Conservation (phyloP, 2,797 vertebrate genomes). For the Falco cherrug region DNA sequence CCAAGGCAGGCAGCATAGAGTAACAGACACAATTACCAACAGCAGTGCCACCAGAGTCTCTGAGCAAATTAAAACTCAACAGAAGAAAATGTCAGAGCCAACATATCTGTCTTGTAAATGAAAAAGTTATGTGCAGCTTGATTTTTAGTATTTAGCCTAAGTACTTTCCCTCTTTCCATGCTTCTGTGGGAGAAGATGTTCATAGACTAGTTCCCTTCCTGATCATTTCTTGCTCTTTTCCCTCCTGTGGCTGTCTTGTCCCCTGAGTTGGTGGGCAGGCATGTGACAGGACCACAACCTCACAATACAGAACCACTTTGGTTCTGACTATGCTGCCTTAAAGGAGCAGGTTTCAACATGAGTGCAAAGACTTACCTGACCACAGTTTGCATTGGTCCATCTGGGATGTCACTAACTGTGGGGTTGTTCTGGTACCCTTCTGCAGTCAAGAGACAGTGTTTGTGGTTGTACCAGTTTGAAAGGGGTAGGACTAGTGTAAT, state of each 20-base stretch:
- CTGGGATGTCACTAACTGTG: not conserved
- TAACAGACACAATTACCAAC: not conserved
- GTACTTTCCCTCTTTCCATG: not conserved
- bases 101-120: not conserved
- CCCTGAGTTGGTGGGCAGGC: not conserved
- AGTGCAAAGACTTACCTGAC: not conserved
- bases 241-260: not conserved
- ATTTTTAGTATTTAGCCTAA: not conserved
- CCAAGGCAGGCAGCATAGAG: not conserved
- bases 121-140: not conserved
- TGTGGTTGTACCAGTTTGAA: not conserved
- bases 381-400: not conserved
- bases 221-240: not conserved
- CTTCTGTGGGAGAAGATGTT: not conserved
- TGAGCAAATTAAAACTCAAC: not conserved
- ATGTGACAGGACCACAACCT: not conserved
- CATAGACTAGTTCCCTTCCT: not conserved
- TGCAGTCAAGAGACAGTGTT: accelerated
- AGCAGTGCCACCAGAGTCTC: not conserved
- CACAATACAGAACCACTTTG: accelerated
- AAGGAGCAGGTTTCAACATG: not conserved
- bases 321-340: not conserved
- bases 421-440: not conserved
- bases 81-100: not conserved
- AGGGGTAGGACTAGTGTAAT: not conserved